Evolutionary conservation across 2,113 vertebrate genomes (phyloP), one percentile per base, ranked within the genome.

Genomic region (Actenoides hombroni): DNA sequence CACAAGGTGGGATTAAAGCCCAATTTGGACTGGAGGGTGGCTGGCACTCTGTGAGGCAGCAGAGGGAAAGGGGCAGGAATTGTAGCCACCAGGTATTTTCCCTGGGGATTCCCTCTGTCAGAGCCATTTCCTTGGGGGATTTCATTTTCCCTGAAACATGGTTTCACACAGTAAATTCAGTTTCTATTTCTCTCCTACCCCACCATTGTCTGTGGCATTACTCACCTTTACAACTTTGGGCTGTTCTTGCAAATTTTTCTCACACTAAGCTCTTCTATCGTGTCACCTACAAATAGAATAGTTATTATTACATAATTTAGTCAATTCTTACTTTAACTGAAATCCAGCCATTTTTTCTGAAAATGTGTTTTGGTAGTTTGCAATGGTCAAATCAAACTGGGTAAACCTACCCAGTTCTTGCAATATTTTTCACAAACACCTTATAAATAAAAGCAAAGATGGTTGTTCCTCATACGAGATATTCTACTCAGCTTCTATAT

Each of bases 11-110:
- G 10, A 6, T 12, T 44, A 64, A 63, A 54, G 8, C n/a, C 15
- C 49, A 35, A 25, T 46, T 60, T 26, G 16, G 28, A 51, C 25
- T 0, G 1, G 57, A 83, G 8, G 0, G 3, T 2, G 2, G 13
- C 42, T 56, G 28, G 9, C 9, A 39, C 4, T 63, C 44, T 0
- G 4, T 49, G 29, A 81, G 40, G 14, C 23, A 67, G 44, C 65
- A 28, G 17, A 57, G 16, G 14, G 7, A 81, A 61, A 4, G 5
- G 14, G 49, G n/a, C 37, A 67, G 60, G 18, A 87, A 44, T 44
- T 63, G 5, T 35, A 9, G 18, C 31, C 31, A 70, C 21, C 26
- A 11, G 8, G 24, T 71, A 21, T 57, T 70, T 86, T 81, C 16
- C 19, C 9, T 37, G 8, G 5, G 26, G 24, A 59, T 82, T 24